Evolutionary conservation across 2,888 invertebrate species (phyloP), one percentile per base, ranked within the genome.

Genomic region (Meghimatium bilineatum): DNA sequence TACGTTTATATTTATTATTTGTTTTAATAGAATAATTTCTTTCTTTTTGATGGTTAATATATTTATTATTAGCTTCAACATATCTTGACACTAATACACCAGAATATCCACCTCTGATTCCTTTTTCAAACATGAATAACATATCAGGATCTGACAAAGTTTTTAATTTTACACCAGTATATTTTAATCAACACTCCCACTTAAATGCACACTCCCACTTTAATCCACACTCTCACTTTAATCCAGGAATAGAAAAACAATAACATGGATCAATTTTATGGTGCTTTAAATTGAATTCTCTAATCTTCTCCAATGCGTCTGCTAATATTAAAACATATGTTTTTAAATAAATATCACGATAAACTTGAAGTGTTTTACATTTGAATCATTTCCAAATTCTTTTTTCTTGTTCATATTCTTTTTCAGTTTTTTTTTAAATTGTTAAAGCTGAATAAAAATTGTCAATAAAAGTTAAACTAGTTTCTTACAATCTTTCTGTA

Each of bases 261-360:
- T 67, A 63, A 60, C 60, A 34, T 36, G 78, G 78, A 79, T 79
- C 78, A 23, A 79, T 56, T 44, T 79, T 14, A 44, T 79, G 60
- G 17, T 66, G 36, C 12, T 66, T 20, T 36, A 67, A 38, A 44
- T 10, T 29, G 29, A 79, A 44, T 79, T 79, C 66, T 79, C 78
- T 66, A 79, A 79, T 66, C 14, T 79, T 63, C 44, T 78, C 67
- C 66, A 79, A 79, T 17, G 60, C 78, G 29, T 79, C 78, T 63
- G 67, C 78, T 63, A 66, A 36, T n/a, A 79, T 17, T 36, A 66
- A 44, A 26, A 66, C 67, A 66, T 67, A 66, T 60, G 66, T 14
- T 67, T 66, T 63, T 17, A 66, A 20, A 67, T 79, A 66, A 14
- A 79, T 10, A 67, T 63, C 63, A 78, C 36, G 66, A 63, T 78